Conservation (phyloP, 2,888 invertebrate genomes). For the Morpho achilles region DNA sequence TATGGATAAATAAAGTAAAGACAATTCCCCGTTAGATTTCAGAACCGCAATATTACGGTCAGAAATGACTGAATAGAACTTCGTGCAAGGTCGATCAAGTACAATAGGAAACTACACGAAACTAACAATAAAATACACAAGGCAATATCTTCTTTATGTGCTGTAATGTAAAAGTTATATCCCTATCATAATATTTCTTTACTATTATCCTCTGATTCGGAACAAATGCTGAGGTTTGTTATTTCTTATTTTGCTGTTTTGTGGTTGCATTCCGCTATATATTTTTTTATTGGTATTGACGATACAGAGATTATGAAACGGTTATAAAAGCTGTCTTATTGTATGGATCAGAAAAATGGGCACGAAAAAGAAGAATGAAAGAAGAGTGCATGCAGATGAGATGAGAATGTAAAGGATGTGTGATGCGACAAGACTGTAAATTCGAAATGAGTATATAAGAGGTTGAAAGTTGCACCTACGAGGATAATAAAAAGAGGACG, state of each 20-base stretch:
- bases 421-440: no score
- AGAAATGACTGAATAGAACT: constrained; percentile 56
- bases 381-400: no score
- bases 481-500: no score
- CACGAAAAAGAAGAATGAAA: no score
- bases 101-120: constrained; percentile 4
- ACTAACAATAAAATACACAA: not conserved
- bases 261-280: constrained; percentile 20
- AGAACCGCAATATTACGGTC: constrained; percentile 55
- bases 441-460: no score
- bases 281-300: constrained; percentile 21
- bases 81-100: constrained; percentile 31
- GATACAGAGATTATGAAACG: not conserved
- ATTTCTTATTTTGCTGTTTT: constrained; percentile 24
- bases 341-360: no score
- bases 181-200: not conserved
- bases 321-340: not conserved
- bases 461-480: no score
- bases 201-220: no score
- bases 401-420: no score
- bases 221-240: not conserved
- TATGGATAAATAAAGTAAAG: no score
- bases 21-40: constrained; percentile 55
- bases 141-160: constrained; percentile 12
- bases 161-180: not conserved